Base-by-base conservation (phyloP, 2,888 invertebrate genomes). In the Sycophila texana region DNA sequence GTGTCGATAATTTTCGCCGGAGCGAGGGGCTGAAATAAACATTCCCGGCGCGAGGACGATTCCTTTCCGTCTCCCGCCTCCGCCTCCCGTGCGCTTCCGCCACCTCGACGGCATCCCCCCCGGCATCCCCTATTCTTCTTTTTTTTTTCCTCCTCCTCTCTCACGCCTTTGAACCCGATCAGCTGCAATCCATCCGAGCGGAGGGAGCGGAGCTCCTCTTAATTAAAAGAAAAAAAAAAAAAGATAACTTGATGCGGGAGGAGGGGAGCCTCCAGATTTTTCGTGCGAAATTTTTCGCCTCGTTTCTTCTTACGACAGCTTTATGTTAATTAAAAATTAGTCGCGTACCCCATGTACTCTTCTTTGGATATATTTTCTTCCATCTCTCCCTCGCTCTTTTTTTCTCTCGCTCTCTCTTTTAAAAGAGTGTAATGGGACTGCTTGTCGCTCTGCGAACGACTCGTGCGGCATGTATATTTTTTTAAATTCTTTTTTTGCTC, bases 301-400 rank as follows among this genome's bases (percentile, higher is more conserved):
- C 16, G n/a, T 58, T 58, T 18, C 18, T 18, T n/a, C 1, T n/a
- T 47, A 20, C 51, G 67, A 26, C 57, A 60, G 60, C 10, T 67
- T 75, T 75, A 75, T 60, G 60, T 67, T 75, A 67, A 75, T 75
- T 58, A 75, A 75, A 67, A 75, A 51, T 67, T 75, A 60, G 67
- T 67, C 74, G 53, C 22, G 20, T 51, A n/a, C 22, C 16, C n/a
- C 47, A 10, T 53, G 51, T 30, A 65, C 16, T 49, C 49, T 12
- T 26, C 49, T 47, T 0, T 39, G 26, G 13, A 1, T 26, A 1
- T 26, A n/a, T 51, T 63, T 63, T 61, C 47, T 63, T n/a, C 20
- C 14, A 4, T 39, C 55, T 68, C 14, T 66, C 12, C 13, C 13
- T 58, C 18, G 20, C 57, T 58, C 57, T n/a, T 4, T 14, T 18